phyloP scores from a whole-genome alignment of 2,888 invertebrate species.

The Idaea straminata region DNA sequence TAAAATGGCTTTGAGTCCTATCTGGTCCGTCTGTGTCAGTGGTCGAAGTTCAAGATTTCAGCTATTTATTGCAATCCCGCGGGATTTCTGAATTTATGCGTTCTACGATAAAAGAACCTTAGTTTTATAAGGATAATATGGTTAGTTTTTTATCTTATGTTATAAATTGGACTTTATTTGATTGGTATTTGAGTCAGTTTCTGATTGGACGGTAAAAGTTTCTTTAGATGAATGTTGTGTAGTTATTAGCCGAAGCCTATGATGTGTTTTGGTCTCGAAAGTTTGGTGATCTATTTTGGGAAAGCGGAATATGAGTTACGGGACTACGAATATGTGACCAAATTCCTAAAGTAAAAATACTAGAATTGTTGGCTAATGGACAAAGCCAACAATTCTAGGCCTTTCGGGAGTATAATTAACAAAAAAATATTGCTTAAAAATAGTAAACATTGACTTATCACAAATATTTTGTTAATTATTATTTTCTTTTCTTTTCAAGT shows the following conservation, averaged over 20 bases:
- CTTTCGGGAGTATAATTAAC: too few relatives aligned
- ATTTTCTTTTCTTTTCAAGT: too few relatives aligned
- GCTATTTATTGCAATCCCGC: slow-evolving; percentile 75
- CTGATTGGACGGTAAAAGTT: slow-evolving; percentile 1
- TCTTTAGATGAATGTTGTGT: neutral
- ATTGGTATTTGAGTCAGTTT: neutral
- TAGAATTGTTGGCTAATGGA: neutral
- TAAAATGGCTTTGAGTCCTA: slow-evolving; percentile 47
- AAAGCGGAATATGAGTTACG: neutral
- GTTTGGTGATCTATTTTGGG: slow-evolving; percentile 5
- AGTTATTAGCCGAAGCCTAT: slow-evolving; percentile 28
- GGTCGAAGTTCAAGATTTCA: slow-evolving; percentile 73
- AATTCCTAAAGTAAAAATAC: neutral
- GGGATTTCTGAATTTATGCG: slow-evolving; percentile 71
- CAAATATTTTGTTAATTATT: too few relatives aligned
- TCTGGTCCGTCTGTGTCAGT: slow-evolving; percentile 66
- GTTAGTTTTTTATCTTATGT: neutral
- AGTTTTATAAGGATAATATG: slow-evolving; percentile 32
- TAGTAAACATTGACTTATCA: too few relatives aligned
- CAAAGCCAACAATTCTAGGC: too few relatives aligned
- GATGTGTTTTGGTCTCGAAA: slow-evolving; percentile 25
- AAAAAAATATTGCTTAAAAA: too few relatives aligned
- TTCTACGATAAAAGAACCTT: slow-evolving; percentile 60
- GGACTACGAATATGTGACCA: neutral
- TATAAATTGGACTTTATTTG: slow-evolving; percentile 1